Evolutionary conservation across 2,888 invertebrate species (phyloP).

Genomic region (Cremastinae sp.): DNA sequence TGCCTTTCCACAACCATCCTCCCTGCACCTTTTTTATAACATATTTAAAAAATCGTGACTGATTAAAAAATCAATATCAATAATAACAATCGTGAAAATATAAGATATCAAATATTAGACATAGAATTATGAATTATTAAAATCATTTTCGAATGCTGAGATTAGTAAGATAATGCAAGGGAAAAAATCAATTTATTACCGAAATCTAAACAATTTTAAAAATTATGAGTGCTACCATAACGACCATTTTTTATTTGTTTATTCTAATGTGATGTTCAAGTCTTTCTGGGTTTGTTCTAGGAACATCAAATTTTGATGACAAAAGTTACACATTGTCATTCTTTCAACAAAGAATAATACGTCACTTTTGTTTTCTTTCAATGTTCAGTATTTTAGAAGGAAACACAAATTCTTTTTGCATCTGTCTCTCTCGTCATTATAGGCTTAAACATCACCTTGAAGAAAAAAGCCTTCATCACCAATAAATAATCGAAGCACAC

Average conservation of each 20-base stretch:
- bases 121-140: background rate
- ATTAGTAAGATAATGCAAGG: background rate
- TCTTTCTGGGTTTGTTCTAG: too few species aligned
- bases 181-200: background rate
- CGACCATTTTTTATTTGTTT: too few species aligned
- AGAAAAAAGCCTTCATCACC: background rate
- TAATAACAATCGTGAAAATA: background rate
- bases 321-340: too few species aligned
- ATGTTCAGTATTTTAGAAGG: background rate
- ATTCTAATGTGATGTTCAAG: too few species aligned
- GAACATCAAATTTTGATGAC: too few species aligned
- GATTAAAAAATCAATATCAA: slow-evolving; percentile 3
- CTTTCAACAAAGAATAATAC: too few species aligned
- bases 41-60: slow-evolving; percentile 15
- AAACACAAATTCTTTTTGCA: background rate
- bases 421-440: background rate
- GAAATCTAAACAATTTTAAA: background rate
- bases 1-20: slow-evolving; percentile 93
- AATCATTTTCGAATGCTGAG: background rate
- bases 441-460: background rate
- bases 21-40: slow-evolving; percentile 86
- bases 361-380: too few species aligned
- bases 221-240: too few species aligned
- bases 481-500: background rate
- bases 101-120: background rate